A percentile compares a stretch with the other conserved stretches of the same genome.
These are phyloP conservation scores for Monomorium pharaonis DNA, from an alignment of 1,140 invertebrate genomes.

Conservation along the genomic window DNA sequence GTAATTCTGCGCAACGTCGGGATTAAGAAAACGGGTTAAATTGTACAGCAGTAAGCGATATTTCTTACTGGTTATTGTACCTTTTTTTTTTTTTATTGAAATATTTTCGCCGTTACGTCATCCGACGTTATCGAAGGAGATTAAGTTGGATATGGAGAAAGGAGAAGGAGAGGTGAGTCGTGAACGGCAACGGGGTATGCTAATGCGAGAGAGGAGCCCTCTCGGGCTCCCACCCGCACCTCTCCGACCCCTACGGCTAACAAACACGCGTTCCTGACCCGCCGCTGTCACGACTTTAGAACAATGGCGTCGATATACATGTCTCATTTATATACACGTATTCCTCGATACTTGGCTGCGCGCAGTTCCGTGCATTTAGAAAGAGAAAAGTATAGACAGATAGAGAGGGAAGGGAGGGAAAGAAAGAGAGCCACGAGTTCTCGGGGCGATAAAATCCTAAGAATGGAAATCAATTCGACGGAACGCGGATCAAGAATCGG, in stretches of 20 bases:
- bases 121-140: constrained; percentile 68
- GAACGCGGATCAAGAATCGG: constrained; percentile 63
- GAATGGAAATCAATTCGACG: constrained; percentile 75
- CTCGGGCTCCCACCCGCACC: constrained; percentile 34
- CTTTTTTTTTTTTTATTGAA: constrained; percentile 23
- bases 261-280: constrained; percentile 81
- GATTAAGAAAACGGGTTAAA: background rate
- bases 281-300: constrained; percentile 80
- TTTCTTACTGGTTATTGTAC: background rate
- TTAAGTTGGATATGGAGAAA: constrained; percentile 75
- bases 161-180: constrained; percentile 67
- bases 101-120: constrained; percentile 32
- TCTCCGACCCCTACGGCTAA: constrained; percentile 55
- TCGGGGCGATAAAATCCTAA: constrained; percentile 68
- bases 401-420: background rate
- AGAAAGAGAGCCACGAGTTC: constrained; percentile 36
- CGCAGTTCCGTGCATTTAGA: constrained; percentile 36
- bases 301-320: constrained; percentile 82
- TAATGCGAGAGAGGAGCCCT: constrained; percentile 72
- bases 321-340: constrained; percentile 82
- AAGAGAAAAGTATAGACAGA: background rate
- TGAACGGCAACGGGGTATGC: constrained; percentile 71
- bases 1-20: background rate
- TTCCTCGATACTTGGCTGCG: constrained; percentile 70
- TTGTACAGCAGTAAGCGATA: background rate